Evolutionary conservation across 2,797 vertebrate species (phyloP).

Genomic region (Acipenser transmontanus): DNA sequence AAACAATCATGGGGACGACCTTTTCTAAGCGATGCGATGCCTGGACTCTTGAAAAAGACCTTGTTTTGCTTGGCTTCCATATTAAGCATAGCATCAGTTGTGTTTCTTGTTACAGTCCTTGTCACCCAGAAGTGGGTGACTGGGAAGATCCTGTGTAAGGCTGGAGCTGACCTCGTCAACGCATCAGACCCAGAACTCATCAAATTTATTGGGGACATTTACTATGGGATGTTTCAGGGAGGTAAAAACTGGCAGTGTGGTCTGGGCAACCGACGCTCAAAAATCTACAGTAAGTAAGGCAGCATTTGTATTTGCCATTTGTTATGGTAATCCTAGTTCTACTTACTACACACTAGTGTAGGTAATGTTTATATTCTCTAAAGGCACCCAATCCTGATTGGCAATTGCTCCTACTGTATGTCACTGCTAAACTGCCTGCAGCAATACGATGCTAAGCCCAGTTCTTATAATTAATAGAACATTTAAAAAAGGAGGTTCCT

Average conservation of each 20-base stretch:
- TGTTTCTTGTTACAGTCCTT: constrained; percentile 71
- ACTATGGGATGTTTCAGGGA: constrained; percentile 84
- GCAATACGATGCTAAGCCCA: no score
- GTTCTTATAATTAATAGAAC: no score
- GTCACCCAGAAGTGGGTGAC: constrained; percentile 80
- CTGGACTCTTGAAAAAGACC: constrained; percentile 76
- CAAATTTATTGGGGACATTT: constrained; percentile 84
- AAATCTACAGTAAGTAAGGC: constrained; percentile 79
- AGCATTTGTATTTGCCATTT: no score
- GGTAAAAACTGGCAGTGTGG: constrained; percentile 85
- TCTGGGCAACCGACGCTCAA: constrained; percentile 72
- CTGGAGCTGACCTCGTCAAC: constrained; percentile 87
- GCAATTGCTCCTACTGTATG: no score
- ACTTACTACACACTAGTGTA: no score
- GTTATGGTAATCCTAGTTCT: no score
- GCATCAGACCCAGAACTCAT: constrained; percentile 80
- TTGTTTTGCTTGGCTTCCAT: constrained; percentile 74
- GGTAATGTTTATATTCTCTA: no score
- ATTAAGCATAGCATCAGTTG: constrained; percentile 72
- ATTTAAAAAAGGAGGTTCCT: no score
- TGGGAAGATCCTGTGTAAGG: constrained; percentile 85
- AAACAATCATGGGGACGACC: constrained; percentile 44
- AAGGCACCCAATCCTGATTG: no score
- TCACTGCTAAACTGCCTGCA: no score
- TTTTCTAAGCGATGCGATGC: constrained; percentile 63